phyloP scores from a whole-genome alignment of 2,888 invertebrate species.

The Catonia carolina region DNA sequence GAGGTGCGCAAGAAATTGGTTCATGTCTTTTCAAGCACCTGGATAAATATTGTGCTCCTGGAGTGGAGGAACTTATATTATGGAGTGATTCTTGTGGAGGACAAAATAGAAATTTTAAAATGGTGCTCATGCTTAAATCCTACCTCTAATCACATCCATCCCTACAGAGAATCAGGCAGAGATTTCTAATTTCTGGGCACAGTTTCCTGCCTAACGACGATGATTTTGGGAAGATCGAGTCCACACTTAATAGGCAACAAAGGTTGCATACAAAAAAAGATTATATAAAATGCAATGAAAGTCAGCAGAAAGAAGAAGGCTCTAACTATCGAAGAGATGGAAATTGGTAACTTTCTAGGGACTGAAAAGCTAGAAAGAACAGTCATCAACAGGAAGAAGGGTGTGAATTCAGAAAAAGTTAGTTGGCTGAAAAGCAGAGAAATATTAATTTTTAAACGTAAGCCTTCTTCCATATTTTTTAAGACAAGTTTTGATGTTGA shows the following conservation, averaged over 20 bases:
- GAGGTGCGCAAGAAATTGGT: slow-evolving; percentile 36
- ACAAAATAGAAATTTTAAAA: slow-evolving; percentile 33
- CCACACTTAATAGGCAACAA: slow-evolving; percentile 26
- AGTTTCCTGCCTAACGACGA: slow-evolving; percentile 30
- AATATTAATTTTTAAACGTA: background rate
- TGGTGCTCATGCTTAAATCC: slow-evolving; percentile 28
- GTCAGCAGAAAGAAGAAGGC: slow-evolving; percentile 18
- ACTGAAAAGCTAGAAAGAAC: too few relatives aligned
- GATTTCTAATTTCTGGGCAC: slow-evolving; percentile 29
- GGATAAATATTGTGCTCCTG: slow-evolving; percentile 19
- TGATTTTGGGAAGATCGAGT: too few relatives aligned
- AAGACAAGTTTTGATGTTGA: too few relatives aligned
- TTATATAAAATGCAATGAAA: slow-evolving; percentile 26
- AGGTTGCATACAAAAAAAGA: slow-evolving; percentile 23
- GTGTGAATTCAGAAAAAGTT: too few relatives aligned
- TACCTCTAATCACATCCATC: slow-evolving; percentile 21
- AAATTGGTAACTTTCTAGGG: background rate
- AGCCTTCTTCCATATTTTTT: too few relatives aligned
- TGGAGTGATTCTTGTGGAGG: slow-evolving; percentile 33
- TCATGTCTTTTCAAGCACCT: slow-evolving; percentile 33
- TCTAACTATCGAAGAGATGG: background rate
- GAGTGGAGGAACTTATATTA: slow-evolving; percentile 28
- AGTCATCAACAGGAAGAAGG: too few relatives aligned
- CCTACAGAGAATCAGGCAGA: slow-evolving; percentile 23
- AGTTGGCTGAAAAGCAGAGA: slow-evolving; percentile 3